phyloP scores from a whole-genome alignment of 2,888 invertebrate species.

The Meandrusa payeni region DNA sequence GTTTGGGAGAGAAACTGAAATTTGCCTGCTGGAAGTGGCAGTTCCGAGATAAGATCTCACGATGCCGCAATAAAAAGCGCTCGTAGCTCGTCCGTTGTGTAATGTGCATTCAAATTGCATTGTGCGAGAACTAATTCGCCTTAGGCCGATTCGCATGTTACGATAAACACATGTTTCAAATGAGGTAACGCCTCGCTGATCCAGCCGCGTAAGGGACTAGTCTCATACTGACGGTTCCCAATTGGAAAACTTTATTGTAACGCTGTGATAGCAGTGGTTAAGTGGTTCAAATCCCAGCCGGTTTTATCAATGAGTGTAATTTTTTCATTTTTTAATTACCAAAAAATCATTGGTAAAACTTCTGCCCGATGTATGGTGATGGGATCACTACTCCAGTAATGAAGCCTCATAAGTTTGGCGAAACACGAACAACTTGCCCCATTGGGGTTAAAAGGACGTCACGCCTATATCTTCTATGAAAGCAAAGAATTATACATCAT shows the following conservation, averaged over 20 bases:
- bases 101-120: constrained; percentile 82
- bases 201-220: constrained; percentile 43
- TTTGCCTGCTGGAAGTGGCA: constrained; percentile 81
- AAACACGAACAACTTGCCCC: too few species aligned
- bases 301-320: too few species aligned
- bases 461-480: too few species aligned
- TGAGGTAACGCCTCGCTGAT: constrained; percentile 35
- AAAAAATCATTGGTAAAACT: too few species aligned
- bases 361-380: too few species aligned
- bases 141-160: constrained; percentile 78
- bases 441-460: too few species aligned
- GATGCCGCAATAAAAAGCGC: constrained; percentile 80
- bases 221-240: constrained; percentile 26
- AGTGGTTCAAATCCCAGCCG: too few species aligned
- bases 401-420: too few species aligned
- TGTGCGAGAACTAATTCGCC: constrained; percentile 81
- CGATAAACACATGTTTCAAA: constrained; percentile 80
- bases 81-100: constrained; percentile 79
- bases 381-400: too few species aligned
- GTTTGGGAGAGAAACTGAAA: constrained; percentile 62
- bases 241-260: not conserved
- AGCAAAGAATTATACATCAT: too few species aligned
- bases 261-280: too few species aligned
- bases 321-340: too few species aligned
- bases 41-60: constrained; percentile 79